Evolutionary conservation across 2,113 vertebrate genomes (phyloP), one percentile per base, ranked within the genome.

Genomic region (Gadus chalcogrammus): DNA sequence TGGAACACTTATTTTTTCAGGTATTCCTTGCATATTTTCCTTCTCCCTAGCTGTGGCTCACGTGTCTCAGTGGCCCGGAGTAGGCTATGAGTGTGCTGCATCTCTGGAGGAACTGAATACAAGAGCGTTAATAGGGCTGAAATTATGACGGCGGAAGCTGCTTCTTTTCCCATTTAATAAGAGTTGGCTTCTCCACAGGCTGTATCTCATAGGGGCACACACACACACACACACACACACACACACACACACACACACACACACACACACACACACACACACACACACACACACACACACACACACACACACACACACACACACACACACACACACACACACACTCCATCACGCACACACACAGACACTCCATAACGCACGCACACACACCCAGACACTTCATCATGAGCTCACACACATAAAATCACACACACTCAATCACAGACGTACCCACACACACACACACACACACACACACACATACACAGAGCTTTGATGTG

Each of bases 161-260:
- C 81, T 82, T 35, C 61, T 74, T 65, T 87, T 85, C 76, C 84
- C 81, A 86, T 87, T 84, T 85, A 90, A 86, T 86, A 81, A 85
- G 86, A 84, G 72, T 60, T 12, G 28, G 28, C 79, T 85, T 73
- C 79, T 84, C 84, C 73, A 79, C 80, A 81, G 82, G 78, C 83
- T 80, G 79, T 84, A 88, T 78, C 79, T 87, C 84, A 78, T 28
- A 73, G 80, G 84, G 71, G 76, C 7, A 18, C 42, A 48, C 42
- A 18, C 31, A 42, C 62, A 8, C 15, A 17, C 27, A n/a, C 62
- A 35, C 31, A 5, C 62, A 64, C 62, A 35, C n/a, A 17, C 65
- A 16, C 65, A 20, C 67, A 20, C 77, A 59, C 70, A 31, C 77
- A 53, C 72, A 65, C 77, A 70, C 61, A 31, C 53, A 38, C 70